phyloP scores from a whole-genome alignment of 2,888 invertebrate species.

The Phytoseiulus persimilis region DNA sequence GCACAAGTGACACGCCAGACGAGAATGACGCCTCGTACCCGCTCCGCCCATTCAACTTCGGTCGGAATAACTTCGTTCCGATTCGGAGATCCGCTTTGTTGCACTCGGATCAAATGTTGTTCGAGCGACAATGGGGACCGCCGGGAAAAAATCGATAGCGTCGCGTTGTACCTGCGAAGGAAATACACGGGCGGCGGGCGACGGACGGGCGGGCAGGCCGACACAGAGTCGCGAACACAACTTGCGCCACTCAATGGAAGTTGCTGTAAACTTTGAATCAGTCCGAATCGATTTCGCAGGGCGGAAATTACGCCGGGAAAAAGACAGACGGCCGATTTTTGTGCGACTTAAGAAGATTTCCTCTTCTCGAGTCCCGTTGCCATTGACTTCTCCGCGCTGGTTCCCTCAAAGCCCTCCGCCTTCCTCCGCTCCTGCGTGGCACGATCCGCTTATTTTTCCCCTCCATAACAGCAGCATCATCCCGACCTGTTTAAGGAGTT shows the following conservation, averaged over 20 bases:
- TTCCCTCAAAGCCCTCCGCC: background rate
- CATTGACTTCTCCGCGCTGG: background rate
- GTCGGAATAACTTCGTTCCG: background rate
- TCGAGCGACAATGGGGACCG: background rate
- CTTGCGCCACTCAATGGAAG: background rate
- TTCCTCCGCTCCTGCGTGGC: background rate
- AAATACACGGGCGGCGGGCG: no score
- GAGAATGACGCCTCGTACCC: background rate
- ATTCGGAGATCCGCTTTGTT: background rate
- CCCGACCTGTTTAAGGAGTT: background rate
- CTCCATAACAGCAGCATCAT: background rate
- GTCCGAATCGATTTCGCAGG: background rate
- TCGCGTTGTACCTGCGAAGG: background rate
- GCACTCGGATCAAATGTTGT: background rate
- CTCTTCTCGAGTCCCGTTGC: background rate
- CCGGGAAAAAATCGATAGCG: background rate
- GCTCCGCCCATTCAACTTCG: background rate
- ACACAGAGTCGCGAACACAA: background rate
- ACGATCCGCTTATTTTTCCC: background rate
- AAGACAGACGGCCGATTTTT: background rate
- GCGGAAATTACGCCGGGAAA: conserved; percentile 5
- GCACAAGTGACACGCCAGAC: background rate
- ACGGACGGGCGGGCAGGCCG: background rate
- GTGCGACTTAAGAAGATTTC: conserved; percentile 5
- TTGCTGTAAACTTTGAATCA: background rate